Percentiles rank a stretch among this genome's conserved stretches.
Conservation (phyloP, 2,797 vertebrate genomes). For the Furcifer pardalis region DNA sequence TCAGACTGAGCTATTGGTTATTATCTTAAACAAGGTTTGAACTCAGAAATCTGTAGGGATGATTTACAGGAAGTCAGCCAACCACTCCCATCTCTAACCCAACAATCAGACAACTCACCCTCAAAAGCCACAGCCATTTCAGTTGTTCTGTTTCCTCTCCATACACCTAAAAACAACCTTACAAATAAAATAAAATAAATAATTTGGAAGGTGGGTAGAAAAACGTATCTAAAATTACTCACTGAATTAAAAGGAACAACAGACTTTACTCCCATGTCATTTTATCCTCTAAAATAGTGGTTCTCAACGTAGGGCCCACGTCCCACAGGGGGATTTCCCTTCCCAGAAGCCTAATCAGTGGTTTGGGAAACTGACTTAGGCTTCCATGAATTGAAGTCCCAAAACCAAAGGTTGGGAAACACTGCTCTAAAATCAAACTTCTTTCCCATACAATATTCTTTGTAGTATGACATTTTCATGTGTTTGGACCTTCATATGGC, state of each 20-base stretch:
- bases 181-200: constrained; percentile 30
- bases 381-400: too few species aligned
- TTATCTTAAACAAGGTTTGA: constrained; percentile 64
- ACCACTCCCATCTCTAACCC: constrained; percentile 57
- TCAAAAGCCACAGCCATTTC: constrained; percentile 74
- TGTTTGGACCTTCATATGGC: not conserved
- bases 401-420: too few species aligned
- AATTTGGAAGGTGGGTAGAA: constrained; percentile 58
- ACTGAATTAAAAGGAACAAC: constrained; percentile 26
- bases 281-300: not conserved
- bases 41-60: constrained; percentile 62
- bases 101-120: constrained; percentile 72
- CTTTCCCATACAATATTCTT: constrained; percentile 1
- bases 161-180: constrained; percentile 63
- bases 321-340: too few species aligned
- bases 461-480: not conserved
- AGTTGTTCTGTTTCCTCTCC: constrained; percentile 72
- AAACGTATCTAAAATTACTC: constrained; percentile 34
- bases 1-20: constrained; percentile 55
- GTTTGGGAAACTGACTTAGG: too few species aligned
- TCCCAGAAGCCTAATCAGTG: too few species aligned
- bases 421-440: not conserved
- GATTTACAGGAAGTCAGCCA: constrained; percentile 67
- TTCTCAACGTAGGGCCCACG: too few species aligned
- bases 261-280: not conserved